Evolutionary conservation across 2,113 vertebrate genomes (phyloP), one percentile per base, ranked within the genome.

Genomic region (Lepus americanus): DNA sequence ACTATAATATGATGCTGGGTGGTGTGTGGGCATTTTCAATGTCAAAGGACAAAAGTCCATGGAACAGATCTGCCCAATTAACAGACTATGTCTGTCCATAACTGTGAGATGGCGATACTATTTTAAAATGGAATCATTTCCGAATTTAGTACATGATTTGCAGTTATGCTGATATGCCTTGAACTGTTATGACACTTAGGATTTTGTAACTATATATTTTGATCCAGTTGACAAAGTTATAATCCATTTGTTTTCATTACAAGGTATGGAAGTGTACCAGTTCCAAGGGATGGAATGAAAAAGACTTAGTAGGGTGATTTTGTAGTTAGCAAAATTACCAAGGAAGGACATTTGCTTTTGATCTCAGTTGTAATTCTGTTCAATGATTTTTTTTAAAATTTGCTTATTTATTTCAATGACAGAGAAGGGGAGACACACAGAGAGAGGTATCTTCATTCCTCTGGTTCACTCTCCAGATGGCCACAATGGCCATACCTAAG

Each of bases 211-310:
- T 84, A 27, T 22, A 74, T 39, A 33, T 49, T 85, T 87, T 36
- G 49, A 94, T 90, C 53, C 33, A 20, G 70, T 64, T 89, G 44
- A 90, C 1, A 84, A 94, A 33, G n/a, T 86, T 53, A 88, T 39
- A 88, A 64, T 85, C 36, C 87, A 72, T 91, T 61, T 49, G 55
- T 89, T 82, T 93, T 89, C 33, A 70, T 79, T 53, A 61, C 36
- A 85, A 95, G 39, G 2, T 66, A 53, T 27, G n/a, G 9, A 85
- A 36, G 33, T 44, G 2, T 3, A n/a, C 80, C 3, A 44, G 10
- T 23, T 90, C 93, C 33, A 78, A 90, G 67, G 20, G 31, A 22
- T 92, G 11, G 72, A 20, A 16, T 49, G n/a, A 39, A 67, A 53
- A 64, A 91, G 31, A 80, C 31, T 93, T n/a, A 44, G 63, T 31